A percentile compares a stretch with the other conserved stretches of the same genome.
These are phyloP conservation scores for Mamestra configurata DNA, from an alignment of 1,140 invertebrate genomes.

Conservation along the genomic window DNA sequence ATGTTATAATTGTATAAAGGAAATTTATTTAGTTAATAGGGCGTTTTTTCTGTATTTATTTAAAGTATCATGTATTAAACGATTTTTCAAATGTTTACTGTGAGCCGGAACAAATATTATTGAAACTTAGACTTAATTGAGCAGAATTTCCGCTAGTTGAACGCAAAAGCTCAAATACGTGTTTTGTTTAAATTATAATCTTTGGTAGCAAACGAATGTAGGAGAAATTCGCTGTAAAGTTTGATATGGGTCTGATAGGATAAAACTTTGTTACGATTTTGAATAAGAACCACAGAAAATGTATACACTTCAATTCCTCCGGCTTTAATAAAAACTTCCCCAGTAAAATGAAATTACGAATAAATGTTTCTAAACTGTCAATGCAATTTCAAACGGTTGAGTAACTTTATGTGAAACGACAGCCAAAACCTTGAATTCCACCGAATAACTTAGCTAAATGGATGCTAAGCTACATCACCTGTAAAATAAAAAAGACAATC, in stretches of 20 bases:
- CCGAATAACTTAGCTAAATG: too few relatives aligned
- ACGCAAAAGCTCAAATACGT: neutral
- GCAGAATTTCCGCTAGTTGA: constrained; percentile 2
- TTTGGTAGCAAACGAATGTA: constrained; percentile 39
- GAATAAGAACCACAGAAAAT: constrained; percentile 10
- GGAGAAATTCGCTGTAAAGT: constrained; percentile 17
- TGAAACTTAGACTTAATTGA: neutral
- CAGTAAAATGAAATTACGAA: neutral
- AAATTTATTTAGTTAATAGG: constrained; percentile 35
- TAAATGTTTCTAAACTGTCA: neutral
- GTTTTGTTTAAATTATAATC: constrained; percentile 24
- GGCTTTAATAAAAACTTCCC: neutral
- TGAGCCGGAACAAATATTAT: neutral
- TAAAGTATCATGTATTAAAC: neutral
- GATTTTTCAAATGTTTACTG: constrained; percentile 1
- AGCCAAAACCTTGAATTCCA: too few relatives aligned
- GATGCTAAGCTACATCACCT: too few relatives aligned
- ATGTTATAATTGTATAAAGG: constrained; percentile 42
- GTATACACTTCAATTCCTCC: neutral
- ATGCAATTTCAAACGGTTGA: too few relatives aligned
- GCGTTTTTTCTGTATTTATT: constrained; percentile 23
- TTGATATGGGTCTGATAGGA: constrained; percentile 45
- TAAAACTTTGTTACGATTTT: constrained; percentile 37
- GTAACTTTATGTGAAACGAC: too few relatives aligned
- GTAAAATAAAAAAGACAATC: too few relatives aligned